Evolutionary conservation across 2,888 invertebrate species (phyloP).

Genomic region (Rhagonycha lutea): DNA sequence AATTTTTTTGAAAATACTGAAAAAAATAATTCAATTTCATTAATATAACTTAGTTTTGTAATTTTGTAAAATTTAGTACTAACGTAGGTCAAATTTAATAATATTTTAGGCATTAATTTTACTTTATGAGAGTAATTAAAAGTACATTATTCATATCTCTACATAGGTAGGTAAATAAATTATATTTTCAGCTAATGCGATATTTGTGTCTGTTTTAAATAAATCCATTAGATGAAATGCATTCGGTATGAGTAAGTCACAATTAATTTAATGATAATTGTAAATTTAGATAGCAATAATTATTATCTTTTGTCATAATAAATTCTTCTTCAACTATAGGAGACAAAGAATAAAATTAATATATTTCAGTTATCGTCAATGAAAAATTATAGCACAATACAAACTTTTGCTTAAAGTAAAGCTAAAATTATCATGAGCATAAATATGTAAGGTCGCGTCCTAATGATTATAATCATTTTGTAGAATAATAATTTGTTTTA

Average conservation of each 20-base stretch:
- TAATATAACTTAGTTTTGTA: background rate
- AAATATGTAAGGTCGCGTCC: no score
- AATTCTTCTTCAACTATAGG: background rate
- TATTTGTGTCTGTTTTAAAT: background rate
- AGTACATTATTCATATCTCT: background rate
- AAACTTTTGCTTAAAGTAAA: background rate
- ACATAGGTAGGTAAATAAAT: background rate
- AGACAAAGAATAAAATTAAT: background rate
- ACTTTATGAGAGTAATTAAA: background rate
- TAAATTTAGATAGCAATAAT: background rate
- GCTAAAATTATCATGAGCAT: background rate
- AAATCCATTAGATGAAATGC: background rate
- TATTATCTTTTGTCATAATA: background rate
- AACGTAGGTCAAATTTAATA: background rate
- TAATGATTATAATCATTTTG: no score
- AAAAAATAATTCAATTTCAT: slow-evolving; percentile 44
- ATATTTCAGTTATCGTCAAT: background rate
- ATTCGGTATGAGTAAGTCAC: background rate
- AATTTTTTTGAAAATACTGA: slow-evolving; percentile 81
- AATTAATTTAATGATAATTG: background rate
- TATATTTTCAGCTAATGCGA: background rate
- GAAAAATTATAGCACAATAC: background rate
- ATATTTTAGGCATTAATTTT: background rate
- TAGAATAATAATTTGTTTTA: no score
- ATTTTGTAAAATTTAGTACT: background rate